Percentiles rank a stretch among this genome's conserved stretches.
These are phyloP conservation scores for Eudyptes chrysolophus DNA, from an alignment of 2,113 vertebrate species.

Conservation along the genomic window DNA sequence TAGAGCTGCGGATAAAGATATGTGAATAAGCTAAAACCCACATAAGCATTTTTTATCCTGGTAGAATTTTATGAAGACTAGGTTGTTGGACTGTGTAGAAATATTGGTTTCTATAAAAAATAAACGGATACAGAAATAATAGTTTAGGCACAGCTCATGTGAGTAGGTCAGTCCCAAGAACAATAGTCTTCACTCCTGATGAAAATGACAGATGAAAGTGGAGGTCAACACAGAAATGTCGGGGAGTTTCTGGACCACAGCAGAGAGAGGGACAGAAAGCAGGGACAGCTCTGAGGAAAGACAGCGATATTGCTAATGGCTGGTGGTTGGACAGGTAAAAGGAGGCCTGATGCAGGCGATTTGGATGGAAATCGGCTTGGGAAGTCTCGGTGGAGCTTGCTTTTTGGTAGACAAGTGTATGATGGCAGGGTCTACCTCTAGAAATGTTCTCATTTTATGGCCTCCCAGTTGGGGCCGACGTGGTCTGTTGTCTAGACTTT, in stretches of 20 bases:
- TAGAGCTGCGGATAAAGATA: not conserved
- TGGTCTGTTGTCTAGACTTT: not conserved
- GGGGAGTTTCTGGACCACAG: not conserved
- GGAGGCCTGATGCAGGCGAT: rapidly evolving
- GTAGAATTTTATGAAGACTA: not conserved
- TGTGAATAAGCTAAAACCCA: not conserved
- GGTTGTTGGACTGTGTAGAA: not conserved
- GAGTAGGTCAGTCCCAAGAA: not conserved
- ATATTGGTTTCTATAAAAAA: not conserved
- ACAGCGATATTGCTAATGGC: not conserved
- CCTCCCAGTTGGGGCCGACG: not conserved
- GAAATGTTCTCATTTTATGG: not conserved
- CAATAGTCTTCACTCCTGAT: not conserved
- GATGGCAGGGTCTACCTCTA: not conserved
- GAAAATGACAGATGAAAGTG: not conserved
- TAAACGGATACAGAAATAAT: not conserved
- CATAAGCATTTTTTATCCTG: not conserved
- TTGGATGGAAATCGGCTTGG: not conserved
- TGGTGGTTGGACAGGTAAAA: not conserved
- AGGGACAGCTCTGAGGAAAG: not conserved
- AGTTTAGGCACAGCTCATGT: not conserved
- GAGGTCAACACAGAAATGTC: not conserved
- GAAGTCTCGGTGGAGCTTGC: not conserved
- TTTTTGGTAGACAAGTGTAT: not conserved
- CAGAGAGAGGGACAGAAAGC: not conserved